Conservation (phyloP, 2,888 invertebrate species). For the Osmoderma eremita region DNA sequence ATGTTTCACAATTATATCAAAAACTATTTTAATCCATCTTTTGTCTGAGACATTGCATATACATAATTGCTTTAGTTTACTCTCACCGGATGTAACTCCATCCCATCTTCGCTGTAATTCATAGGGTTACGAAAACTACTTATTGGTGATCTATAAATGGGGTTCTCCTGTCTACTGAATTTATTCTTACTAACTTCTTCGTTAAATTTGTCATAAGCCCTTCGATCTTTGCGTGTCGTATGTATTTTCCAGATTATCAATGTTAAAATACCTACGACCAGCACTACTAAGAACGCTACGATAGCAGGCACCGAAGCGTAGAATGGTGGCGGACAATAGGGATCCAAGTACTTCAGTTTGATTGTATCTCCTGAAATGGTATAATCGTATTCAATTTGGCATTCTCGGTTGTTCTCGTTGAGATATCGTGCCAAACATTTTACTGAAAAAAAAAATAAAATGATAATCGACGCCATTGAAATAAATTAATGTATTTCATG, state of each 20-base stretch:
- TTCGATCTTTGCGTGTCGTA: conserved; percentile 42
- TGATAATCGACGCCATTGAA: neutral
- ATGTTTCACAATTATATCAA: too few relatives aligned
- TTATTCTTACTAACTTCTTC: conserved; percentile 21
- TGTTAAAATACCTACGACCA: conserved; percentile 50
- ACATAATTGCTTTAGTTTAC: too few relatives aligned
- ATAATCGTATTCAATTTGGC: conserved; percentile 46
- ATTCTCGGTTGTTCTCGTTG: conserved; percentile 41
- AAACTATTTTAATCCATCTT: too few relatives aligned
- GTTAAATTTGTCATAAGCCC: conserved; percentile 45
- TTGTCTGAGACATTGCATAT: too few relatives aligned
- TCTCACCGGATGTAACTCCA: too few relatives aligned
- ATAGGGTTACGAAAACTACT: conserved; percentile 52
- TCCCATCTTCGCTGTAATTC: conserved; percentile 29
- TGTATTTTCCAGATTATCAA: conserved; percentile 55
- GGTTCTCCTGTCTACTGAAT: conserved; percentile 62
- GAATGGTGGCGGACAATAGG: conserved; percentile 52
- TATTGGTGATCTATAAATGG: conserved; percentile 65
- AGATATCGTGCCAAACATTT: conserved; percentile 43
- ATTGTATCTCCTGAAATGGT: conserved; percentile 35
- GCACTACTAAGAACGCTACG: conserved; percentile 46
- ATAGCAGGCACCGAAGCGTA: conserved; percentile 50
- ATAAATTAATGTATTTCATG: neutral
- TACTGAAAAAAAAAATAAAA: conserved; percentile 29
- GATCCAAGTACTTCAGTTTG: conserved; percentile 39